Conservation (phyloP, 2,888 invertebrate species). For the Axea sp. region DNA sequence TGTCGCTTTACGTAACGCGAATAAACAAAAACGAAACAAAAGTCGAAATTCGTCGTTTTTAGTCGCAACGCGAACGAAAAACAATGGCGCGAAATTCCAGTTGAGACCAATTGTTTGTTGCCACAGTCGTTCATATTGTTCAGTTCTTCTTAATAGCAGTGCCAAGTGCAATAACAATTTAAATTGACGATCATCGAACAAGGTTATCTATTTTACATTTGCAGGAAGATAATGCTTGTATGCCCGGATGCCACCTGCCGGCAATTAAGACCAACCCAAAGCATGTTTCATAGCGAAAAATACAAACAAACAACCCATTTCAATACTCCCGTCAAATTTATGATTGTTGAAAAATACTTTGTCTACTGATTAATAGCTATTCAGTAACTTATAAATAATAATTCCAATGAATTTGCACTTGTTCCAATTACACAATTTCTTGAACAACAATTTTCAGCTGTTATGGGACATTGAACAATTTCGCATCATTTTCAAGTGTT, state of each 20-base stretch:
- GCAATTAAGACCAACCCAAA: constrained; percentile 7
- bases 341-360: too few relatives aligned
- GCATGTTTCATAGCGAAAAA: not conserved
- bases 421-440: too few relatives aligned
- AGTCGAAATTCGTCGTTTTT: not conserved
- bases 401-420: too few relatives aligned
- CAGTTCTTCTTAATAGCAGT: constrained; percentile 39
- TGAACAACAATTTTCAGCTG: too few relatives aligned
- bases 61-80: not conserved
- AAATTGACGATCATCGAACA: constrained; percentile 65
- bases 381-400: too few relatives aligned
- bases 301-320: too few relatives aligned
- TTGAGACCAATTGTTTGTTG: constrained; percentile 8
- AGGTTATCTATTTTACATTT: constrained; percentile 40
- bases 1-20: constrained; percentile 6
- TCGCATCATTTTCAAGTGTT: too few relatives aligned
- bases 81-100: not conserved
- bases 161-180: constrained; percentile 47
- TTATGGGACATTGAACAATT: too few relatives aligned
- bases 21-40: not conserved
- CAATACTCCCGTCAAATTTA: not conserved
- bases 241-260: constrained; percentile 27
- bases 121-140: not conserved
- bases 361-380: too few relatives aligned
- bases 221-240: constrained; percentile 9